Conservation (phyloP, 2,113 vertebrate species). For the Phalacrocorax carbo region DNA sequence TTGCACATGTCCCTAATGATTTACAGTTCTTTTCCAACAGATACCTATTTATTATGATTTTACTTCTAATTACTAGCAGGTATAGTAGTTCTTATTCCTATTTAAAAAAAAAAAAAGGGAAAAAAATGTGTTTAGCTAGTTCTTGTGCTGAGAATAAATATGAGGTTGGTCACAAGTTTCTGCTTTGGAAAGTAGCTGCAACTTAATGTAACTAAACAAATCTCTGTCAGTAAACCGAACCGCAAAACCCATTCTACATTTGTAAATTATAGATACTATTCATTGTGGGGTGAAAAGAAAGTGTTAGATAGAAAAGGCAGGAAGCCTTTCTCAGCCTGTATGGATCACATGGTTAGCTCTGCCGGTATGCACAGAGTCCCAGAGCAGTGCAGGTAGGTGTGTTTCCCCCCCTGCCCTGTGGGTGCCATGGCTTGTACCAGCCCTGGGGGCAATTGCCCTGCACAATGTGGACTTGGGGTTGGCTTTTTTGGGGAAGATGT, state of each 20-base stretch:
- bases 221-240: background rate
- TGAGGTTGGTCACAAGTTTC: background rate
- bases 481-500: background rate
- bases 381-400: background rate
- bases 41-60: background rate
- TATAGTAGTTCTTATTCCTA: background rate
- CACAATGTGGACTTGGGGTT: background rate
- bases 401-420: accelerated
- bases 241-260: background rate
- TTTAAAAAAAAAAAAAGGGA: no score
- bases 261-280: background rate
- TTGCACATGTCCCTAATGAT: constrained; percentile 29
- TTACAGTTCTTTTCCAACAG: background rate
- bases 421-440: background rate
- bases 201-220: background rate
- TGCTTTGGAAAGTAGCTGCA: background rate
- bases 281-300: background rate
- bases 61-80: constrained; percentile 3
- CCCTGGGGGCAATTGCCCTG: background rate
- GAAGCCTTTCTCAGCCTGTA: background rate
- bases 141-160: background rate
- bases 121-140: background rate
- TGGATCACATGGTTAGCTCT: accelerated
- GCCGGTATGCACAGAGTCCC: accelerated
- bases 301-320: background rate